phyloP scores from a whole-genome alignment of 1,140 invertebrate species.

The Drosophila pallidifrons region DNA sequence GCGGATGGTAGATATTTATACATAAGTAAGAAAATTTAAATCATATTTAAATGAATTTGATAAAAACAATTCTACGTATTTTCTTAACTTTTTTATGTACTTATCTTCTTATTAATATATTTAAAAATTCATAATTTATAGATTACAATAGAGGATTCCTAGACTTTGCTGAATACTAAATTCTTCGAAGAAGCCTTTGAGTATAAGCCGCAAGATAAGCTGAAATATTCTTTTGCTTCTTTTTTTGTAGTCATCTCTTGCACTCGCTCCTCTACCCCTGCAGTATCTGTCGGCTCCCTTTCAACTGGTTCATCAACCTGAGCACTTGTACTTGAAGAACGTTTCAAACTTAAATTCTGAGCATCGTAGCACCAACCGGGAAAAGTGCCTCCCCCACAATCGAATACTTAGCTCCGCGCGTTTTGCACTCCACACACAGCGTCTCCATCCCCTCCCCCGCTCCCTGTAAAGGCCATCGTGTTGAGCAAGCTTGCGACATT shows the following conservation, averaged over 20 bases:
- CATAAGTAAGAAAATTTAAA: not conserved
- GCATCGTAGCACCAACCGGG: slow-evolving; percentile 11
- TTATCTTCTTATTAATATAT: not conserved
- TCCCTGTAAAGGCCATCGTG: not conserved
- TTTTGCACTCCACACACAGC: not conserved
- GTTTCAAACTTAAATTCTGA: slow-evolving; percentile 46
- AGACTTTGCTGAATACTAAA: slow-evolving; percentile 3
- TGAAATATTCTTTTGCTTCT: not conserved
- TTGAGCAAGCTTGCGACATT: slow-evolving; percentile 58
- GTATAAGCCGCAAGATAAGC: slow-evolving; percentile 4
- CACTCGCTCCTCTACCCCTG: not conserved
- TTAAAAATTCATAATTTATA: not conserved
- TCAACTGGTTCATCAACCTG: slow-evolving; percentile 61
- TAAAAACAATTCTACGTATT: not conserved
- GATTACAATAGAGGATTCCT: not conserved
- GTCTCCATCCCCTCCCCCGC: not conserved
- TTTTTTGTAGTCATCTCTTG: not conserved
- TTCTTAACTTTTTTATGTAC: not conserved
- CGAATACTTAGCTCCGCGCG: slow-evolving; percentile 1
- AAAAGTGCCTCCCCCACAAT: slow-evolving; percentile 26
- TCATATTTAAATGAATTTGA: not conserved
- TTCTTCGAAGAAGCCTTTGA: slow-evolving; percentile 27
- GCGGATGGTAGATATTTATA: too few species aligned
- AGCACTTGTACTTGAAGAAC: slow-evolving; percentile 51
- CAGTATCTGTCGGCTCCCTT: too few species aligned